These are phyloP conservation scores for Clamator glandarius DNA, from an alignment of 2,797 vertebrate species.

Conservation along the genomic window DNA sequence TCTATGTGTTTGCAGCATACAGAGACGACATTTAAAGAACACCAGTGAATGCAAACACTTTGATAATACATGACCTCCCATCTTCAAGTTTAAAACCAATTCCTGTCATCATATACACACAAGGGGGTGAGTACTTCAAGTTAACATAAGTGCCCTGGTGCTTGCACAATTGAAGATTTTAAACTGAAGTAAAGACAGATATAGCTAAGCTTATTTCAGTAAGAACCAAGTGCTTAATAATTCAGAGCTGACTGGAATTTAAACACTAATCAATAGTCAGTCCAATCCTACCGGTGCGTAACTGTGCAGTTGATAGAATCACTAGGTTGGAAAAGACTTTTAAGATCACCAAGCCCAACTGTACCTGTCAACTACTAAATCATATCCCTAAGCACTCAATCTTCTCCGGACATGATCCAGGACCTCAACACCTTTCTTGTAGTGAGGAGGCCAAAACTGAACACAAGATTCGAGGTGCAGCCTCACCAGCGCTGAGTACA, in stretches of 20 bases:
- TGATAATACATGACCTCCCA: background rate
- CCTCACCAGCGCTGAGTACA: no score
- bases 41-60: background rate
- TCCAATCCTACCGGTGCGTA: background rate
- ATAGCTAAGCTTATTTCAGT: background rate
- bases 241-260: background rate
- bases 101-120: background rate
- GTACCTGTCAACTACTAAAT: no score
- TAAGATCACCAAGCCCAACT: no score
- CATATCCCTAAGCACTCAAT: no score
- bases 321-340: no score
- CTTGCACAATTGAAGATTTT: background rate
- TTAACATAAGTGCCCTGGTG: background rate
- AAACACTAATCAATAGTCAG: background rate
- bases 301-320: background rate
- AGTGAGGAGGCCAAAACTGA: no score
- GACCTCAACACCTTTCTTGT: no score
- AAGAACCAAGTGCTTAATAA: background rate
- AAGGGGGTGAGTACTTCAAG: background rate
- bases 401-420: no score
- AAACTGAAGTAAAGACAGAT: background rate
- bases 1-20: rapidly evolving
- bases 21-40: background rate
- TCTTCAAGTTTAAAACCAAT: background rate
- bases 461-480: no score